Evolutionary conservation across 2,113 vertebrate species (phyloP).

Genomic region (Cottus gobio): DNA sequence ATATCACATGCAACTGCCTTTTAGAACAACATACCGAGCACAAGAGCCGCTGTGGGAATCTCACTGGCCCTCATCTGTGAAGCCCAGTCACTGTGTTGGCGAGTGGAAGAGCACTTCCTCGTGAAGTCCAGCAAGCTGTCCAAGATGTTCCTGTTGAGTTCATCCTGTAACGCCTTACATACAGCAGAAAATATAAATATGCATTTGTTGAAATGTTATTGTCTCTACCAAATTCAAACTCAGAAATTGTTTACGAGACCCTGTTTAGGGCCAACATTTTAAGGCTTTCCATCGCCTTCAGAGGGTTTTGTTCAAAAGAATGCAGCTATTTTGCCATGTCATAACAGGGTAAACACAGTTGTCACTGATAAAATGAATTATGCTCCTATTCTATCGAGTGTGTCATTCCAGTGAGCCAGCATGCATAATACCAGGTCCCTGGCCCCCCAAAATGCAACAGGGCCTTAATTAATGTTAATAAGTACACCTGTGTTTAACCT

Average conservation of each 20-base stretch:
- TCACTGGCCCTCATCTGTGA: constrained; percentile 89
- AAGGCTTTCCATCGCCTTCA: background rate
- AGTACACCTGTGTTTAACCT: background rate
- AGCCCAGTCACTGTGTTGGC: constrained; percentile 85
- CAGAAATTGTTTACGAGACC: background rate
- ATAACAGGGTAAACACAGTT: background rate
- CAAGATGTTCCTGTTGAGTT: constrained; percentile 91
- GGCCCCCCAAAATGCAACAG: background rate
- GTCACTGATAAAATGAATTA: background rate
- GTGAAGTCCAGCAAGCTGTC: constrained; percentile 89
- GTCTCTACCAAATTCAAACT: background rate
- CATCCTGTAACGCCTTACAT: constrained; percentile 88
- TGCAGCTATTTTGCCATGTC: background rate
- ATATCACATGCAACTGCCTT: background rate
- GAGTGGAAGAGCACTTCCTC: constrained; percentile 82
- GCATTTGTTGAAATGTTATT: background rate
- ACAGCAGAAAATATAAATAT: background rate
- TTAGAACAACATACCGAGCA: constrained; percentile 81
- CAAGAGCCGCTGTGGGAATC: constrained; percentile 93
- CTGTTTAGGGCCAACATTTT: background rate
- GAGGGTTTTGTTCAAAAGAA: no score
- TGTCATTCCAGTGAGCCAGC: background rate
- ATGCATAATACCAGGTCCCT: background rate
- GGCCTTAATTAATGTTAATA: background rate
- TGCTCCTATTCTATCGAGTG: background rate